Evolutionary conservation across 1,140 invertebrate genomes (phyloP).

Genomic region (Neelides sp.): DNA sequence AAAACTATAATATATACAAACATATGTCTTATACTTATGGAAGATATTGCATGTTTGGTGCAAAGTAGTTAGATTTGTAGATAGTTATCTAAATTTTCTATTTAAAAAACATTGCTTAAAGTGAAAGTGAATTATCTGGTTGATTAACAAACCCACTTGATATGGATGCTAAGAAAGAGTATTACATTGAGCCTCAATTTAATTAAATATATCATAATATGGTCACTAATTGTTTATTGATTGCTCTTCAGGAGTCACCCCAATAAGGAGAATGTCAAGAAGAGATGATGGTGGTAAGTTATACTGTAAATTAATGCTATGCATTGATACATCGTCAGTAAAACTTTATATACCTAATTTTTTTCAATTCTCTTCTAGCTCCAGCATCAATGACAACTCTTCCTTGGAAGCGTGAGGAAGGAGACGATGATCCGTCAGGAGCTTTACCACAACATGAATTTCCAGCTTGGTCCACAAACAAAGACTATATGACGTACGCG

Average conservation of each 20-base stretch:
- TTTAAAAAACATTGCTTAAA: too few relatives aligned
- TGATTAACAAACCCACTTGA: too few relatives aligned
- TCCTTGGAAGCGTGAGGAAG: slow-evolving; percentile 71
- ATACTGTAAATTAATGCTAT: too few relatives aligned
- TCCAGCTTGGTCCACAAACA: slow-evolving; percentile 80
- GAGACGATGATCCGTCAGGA: slow-evolving; percentile 43
- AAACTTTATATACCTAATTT: neutral
- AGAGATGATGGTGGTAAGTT: slow-evolving; percentile 23
- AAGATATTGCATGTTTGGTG: too few relatives aligned
- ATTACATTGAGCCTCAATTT: too few relatives aligned
- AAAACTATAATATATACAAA: too few relatives aligned
- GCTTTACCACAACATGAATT: slow-evolving; percentile 66
- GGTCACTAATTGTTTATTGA: slow-evolving; percentile 18
- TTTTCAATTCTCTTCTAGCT: neutral
- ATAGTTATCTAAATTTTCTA: too few relatives aligned
- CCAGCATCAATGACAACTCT: slow-evolving; percentile 63
- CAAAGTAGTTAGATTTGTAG: too few relatives aligned
- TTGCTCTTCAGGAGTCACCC: slow-evolving; percentile 19
- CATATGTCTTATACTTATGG: too few relatives aligned
- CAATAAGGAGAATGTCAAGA: slow-evolving; percentile 17
- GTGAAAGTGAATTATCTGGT: too few relatives aligned
- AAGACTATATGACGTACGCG: slow-evolving; percentile 80
- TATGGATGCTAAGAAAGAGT: too few relatives aligned
- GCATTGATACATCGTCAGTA: neutral
- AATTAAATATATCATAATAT: neutral